Evolutionary conservation across 2,797 vertebrate genomes (phyloP), one percentile per base, ranked within the genome.

Genomic region (Hippopotamyrus pictus): DNA sequence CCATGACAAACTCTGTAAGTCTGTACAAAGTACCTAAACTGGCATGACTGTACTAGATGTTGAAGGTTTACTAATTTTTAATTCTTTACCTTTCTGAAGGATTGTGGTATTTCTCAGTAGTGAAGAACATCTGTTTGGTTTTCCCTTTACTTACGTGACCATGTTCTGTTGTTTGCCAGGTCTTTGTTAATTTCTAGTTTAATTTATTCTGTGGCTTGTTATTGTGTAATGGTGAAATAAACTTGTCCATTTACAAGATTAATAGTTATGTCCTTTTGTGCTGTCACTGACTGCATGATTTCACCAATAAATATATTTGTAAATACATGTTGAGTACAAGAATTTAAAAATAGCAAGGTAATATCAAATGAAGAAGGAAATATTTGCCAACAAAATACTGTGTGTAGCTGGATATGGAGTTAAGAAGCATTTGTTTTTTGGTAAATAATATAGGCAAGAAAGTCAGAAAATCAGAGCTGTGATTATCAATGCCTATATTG

Each of bases 171-270:
- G 92, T 95, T 96, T 95, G 92, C 93, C 94, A 95, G 95, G 95
- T 95, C 94, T 95, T 94, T 91, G 11, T 69, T 69, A 5, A 79
- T 91, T 79, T 95, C 94, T 95, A 95, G 94, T 94, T 96, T 96
- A 94, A 94, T 92, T 97, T 96, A 95, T 93, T 96, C 95, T 95
- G 95, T 94, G 95, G 95, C 95, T 97, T 59, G 95, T 95, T 96
- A 94, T 96, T 95, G 96, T 97, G 97, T 93, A 94, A 95, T 94
- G 95, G 96, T 96, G 94, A 97, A 97, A 97, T 97, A 97, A 97
- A 97, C 96, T 95, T 96, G 97, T 97, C 89, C 90, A 91, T 89
- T 92, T n/a, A 92, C 92, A 91, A 86, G 85, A 89, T 29, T 44
- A 51, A 19, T 83, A 29, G 59, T 48, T 41, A 79, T 19, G 73